Conservation (phyloP, 2,113 vertebrate species). For the Psilopogon haemacephalus region DNA sequence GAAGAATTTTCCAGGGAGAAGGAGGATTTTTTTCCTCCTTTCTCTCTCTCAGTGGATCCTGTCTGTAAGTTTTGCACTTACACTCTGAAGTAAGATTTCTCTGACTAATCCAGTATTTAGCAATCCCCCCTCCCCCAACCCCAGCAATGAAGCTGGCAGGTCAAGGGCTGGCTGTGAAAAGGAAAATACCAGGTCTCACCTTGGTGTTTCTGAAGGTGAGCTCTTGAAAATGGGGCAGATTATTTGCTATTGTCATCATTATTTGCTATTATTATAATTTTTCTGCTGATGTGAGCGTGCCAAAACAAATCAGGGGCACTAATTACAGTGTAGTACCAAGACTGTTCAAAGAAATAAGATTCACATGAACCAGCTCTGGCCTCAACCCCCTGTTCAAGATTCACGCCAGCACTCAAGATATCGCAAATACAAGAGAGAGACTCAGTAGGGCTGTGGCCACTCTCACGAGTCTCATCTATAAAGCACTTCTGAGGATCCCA, state of each 20-base stretch:
- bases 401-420: neutral
- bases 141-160: neutral
- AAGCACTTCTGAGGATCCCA: neutral
- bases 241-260: too few relatives aligned
- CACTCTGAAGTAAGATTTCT: neutral
- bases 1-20: neutral
- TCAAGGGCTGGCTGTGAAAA: neutral
- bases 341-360: neutral
- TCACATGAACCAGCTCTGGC: accelerated
- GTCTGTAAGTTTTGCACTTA: neutral
- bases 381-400: neutral
- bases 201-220: neutral
- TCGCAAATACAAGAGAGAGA: neutral
- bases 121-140: neutral
- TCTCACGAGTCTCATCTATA: accelerated
- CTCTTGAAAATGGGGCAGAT: neutral
- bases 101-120: neutral
- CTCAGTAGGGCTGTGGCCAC: neutral
- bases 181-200: neutral
- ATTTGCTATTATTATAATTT: too few relatives aligned
- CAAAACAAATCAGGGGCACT: neutral
- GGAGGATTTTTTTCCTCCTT: neutral
- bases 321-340: neutral
- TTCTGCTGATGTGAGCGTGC: neutral
- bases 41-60: neutral